Percentiles rank a stretch among this genome's conserved stretches.
phyloP scores from a whole-genome alignment of 2,888 invertebrate genomes.

The Caenorhabditis sp. region DNA sequence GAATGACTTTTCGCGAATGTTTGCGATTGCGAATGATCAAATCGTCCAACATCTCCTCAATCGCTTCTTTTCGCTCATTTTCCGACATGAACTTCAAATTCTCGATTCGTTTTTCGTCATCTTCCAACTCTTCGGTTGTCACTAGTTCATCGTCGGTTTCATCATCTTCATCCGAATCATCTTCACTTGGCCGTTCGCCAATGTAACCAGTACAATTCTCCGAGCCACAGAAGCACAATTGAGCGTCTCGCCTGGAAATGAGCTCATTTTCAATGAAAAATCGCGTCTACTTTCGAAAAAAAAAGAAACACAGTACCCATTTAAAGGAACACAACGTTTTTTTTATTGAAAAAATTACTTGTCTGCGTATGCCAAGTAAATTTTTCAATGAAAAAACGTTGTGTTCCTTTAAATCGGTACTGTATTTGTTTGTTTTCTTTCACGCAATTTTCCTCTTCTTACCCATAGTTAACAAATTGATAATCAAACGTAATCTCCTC shows the following conservation, averaged over 20 bases:
- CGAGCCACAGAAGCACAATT: slow-evolving; percentile 92
- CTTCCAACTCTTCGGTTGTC: slow-evolving; percentile 16
- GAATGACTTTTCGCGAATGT: slow-evolving; percentile 21
- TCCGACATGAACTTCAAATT: slow-evolving; percentile 8
- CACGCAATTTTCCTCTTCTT: too few species aligned
- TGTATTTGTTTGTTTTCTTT: too few species aligned
- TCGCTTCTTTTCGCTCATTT: slow-evolving; percentile 5
- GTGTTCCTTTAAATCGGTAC: too few species aligned
- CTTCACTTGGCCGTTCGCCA: slow-evolving; percentile 75
- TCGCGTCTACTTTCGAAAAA: too few species aligned
- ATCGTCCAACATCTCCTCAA: slow-evolving; percentile 12
- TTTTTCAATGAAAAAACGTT: too few species aligned
- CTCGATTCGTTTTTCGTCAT: slow-evolving; percentile 20
- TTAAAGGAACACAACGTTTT: too few species aligned
- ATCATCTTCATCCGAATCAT: slow-evolving; percentile 17
- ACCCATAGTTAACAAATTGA: slow-evolving; percentile 95
- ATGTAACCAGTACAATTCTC: slow-evolving; percentile 91
- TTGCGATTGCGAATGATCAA: slow-evolving; percentile 18
- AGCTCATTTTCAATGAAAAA: neutral
- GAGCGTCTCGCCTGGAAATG: slow-evolving; percentile 84
- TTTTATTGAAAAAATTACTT: neutral
- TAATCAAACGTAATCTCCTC: slow-evolving; percentile 99
- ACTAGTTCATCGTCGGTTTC: neutral
- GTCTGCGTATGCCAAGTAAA: too few species aligned
- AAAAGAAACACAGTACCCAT: too few species aligned